Conservation (phyloP, 2,888 invertebrate species). For the Athetis lepigone region DNA sequence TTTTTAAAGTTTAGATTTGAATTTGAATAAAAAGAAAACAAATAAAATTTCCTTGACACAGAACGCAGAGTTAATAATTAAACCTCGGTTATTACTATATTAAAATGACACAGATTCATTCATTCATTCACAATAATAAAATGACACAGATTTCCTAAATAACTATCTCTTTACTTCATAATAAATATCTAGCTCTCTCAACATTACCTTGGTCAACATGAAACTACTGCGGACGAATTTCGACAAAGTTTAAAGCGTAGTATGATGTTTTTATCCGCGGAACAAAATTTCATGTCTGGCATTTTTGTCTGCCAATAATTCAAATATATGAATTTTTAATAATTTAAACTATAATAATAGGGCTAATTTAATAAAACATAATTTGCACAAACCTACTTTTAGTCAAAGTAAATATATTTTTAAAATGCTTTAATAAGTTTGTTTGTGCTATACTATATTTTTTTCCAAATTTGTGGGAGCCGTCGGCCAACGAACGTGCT, state of each 20-base stretch:
- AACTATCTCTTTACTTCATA: conserved; percentile 7
- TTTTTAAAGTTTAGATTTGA: background rate
- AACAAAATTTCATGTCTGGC: background rate
- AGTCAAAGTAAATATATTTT: too few relatives aligned
- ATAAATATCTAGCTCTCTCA: conserved; percentile 3
- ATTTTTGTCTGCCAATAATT: background rate
- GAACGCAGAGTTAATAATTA: background rate
- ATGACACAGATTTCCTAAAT: background rate
- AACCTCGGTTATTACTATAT: conserved; percentile 12
- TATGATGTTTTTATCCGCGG: background rate
- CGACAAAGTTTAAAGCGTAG: background rate
- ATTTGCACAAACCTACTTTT: too few relatives aligned
- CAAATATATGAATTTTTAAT: background rate
- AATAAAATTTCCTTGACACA: conserved; percentile 3
- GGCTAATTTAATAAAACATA: too few relatives aligned
- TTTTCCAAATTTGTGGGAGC: too few relatives aligned
- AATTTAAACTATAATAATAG: too few relatives aligned
- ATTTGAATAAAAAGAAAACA: background rate
- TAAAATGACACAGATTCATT: too few relatives aligned
- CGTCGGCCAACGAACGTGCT: too few relatives aligned
- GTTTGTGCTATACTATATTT: too few relatives aligned
- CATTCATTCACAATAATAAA: conserved; percentile 12
- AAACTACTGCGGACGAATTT: background rate
- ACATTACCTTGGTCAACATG: background rate
- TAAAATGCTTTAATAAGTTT: too few relatives aligned